Conservation (phyloP, 2,888 invertebrate genomes). For the Drosophila putrida region DNA sequence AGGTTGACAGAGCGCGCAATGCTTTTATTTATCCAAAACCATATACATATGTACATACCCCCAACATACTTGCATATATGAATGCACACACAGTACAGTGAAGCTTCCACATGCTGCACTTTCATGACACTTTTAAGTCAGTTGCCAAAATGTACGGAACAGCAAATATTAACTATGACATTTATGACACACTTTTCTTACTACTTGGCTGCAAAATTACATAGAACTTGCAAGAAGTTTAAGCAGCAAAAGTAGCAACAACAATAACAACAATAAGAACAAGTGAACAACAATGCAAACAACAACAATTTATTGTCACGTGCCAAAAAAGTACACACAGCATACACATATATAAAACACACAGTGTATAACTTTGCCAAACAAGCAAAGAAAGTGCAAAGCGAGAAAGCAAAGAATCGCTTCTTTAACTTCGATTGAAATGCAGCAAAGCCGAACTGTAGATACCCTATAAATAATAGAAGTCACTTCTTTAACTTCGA, state of each 20-base stretch:
- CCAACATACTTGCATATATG: background rate
- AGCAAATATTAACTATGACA: slow-evolving; percentile 79
- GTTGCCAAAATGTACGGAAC: slow-evolving; percentile 58
- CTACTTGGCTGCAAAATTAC: slow-evolving; percentile 58
- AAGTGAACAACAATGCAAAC: slow-evolving; percentile 43
- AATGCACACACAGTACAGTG: background rate
- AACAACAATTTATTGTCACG: slow-evolving; percentile 79
- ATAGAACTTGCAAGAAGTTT: slow-evolving; percentile 51
- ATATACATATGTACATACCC: slow-evolving; percentile 3
- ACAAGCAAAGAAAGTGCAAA: slow-evolving; percentile 64
- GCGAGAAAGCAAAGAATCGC: slow-evolving; percentile 19
- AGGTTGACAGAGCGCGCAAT: slow-evolving; percentile 69
- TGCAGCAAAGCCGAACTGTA: background rate
- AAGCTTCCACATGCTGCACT: slow-evolving; percentile 20
- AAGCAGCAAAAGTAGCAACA: slow-evolving; percentile 17
- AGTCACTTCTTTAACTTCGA: slow-evolving; percentile 2
- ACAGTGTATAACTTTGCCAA: slow-evolving; percentile 72
- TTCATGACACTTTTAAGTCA: slow-evolving; percentile 55
- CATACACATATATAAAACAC: slow-evolving; percentile 55
- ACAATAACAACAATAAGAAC: slow-evolving; percentile 20
- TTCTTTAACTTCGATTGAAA: slow-evolving; percentile 2
- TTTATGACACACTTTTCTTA: slow-evolving; percentile 76
- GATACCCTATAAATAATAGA: slow-evolving; percentile 30
- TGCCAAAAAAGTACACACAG: slow-evolving; percentile 74
- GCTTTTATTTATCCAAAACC: slow-evolving; percentile 59